A percentile compares a stretch with the other conserved stretches of the same genome.
Evolutionary conservation across 2,113 vertebrate species (phyloP).

Genomic region (Papio anubis): DNA sequence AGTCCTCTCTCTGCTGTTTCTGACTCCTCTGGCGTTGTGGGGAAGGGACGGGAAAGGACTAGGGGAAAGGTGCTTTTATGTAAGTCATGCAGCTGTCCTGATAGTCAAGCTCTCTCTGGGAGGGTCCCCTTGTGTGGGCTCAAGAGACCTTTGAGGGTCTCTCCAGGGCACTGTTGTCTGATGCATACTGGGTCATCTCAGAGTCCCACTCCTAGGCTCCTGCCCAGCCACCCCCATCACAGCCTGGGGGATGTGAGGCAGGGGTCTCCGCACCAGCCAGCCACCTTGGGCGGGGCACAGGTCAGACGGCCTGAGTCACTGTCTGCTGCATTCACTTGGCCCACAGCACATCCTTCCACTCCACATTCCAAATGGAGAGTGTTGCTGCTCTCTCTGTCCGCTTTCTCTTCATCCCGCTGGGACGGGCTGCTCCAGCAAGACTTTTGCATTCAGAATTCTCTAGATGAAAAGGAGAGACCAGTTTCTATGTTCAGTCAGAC

Average conservation of each 20-base stretch:
- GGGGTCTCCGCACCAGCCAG: fast-evolving
- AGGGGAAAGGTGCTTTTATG: background rate
- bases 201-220: background rate
- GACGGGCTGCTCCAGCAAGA: background rate
- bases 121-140: background rate
- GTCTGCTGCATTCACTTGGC: too few relatives aligned
- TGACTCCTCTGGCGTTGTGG: background rate
- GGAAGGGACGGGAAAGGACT: background rate
- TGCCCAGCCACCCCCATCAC: too few relatives aligned
- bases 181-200: background rate
- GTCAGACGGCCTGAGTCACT: background rate
- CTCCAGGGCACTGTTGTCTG: fast-evolving
- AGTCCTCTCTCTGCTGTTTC: background rate
- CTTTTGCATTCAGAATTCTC: background rate
- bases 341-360: fast-evolving
- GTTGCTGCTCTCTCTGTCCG: background rate
- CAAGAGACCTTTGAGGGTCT: background rate
- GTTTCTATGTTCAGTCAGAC: background rate
- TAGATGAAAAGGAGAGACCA: background rate
- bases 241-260: background rate
- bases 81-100: background rate
- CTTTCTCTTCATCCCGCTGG: too few relatives aligned
- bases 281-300: background rate
- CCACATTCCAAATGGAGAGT: fast-evolving
- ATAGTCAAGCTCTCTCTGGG: background rate